Conservation (phyloP, 64 coral and sea anemone species). For the Acropora tenuis region DNA sequence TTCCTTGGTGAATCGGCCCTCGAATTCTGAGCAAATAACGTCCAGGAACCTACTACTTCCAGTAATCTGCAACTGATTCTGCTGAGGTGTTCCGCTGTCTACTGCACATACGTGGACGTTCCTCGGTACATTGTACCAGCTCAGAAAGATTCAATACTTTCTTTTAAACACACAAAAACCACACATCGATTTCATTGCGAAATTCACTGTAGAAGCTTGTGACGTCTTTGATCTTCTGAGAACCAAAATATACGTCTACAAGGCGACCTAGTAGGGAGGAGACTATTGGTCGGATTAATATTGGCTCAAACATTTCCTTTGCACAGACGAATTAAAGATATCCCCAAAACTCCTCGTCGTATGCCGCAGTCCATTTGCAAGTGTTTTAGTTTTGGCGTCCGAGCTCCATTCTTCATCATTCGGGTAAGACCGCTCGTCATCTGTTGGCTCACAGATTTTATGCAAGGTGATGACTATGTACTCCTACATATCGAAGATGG, state of each 20-base stretch:
- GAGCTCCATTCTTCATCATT: constrained; percentile 91
- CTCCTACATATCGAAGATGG: constrained; percentile 83
- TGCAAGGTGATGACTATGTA: constrained; percentile 90
- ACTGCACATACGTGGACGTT: constrained; percentile 47
- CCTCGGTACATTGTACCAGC: constrained; percentile 78
- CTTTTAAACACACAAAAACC: constrained; percentile 81
- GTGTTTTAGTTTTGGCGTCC: constrained; percentile 90
- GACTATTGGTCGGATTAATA: constrained; percentile 89
- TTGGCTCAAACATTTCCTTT: constrained; percentile 88
- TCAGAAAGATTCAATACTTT: constrained; percentile 82
- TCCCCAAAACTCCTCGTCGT: constrained; percentile 88
- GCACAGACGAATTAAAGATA: constrained; percentile 92
- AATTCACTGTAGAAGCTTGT: constrained; percentile 88
- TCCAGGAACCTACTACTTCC: constrained; percentile 64
- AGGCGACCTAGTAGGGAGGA: constrained; percentile 84
- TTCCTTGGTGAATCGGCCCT: constrained; percentile 81
- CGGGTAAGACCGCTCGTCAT: constrained; percentile 92
- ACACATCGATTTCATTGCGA: constrained; percentile 90
- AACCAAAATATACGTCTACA: constrained; percentile 90
- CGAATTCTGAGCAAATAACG: constrained; percentile 77
- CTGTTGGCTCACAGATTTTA: constrained; percentile 92
- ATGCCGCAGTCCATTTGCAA: constrained; percentile 91
- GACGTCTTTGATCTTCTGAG: constrained; percentile 91
- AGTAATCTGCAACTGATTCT: constrained; percentile 69
- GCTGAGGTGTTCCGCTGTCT: constrained; percentile 77